These are phyloP conservation scores for Quadriops clusia DNA, from an alignment of 2,888 invertebrate species.

Conservation along the genomic window DNA sequence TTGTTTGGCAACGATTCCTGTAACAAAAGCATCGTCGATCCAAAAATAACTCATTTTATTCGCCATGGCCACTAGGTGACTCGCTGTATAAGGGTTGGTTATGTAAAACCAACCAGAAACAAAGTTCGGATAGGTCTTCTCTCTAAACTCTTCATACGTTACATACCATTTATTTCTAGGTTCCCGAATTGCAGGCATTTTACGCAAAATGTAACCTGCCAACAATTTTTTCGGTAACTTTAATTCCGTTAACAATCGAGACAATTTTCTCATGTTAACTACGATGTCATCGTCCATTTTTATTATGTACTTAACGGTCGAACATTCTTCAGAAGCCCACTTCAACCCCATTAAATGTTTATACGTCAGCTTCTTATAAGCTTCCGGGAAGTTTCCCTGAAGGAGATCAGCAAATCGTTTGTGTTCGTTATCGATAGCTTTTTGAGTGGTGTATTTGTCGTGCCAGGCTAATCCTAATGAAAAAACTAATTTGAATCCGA, in stretches of 20 bases:
- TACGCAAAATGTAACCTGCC: slow-evolving; percentile 55
- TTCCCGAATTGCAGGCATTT: slow-evolving; percentile 51
- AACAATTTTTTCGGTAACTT: slow-evolving; percentile 36
- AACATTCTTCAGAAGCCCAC: slow-evolving; percentile 58
- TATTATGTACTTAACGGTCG: slow-evolving; percentile 49
- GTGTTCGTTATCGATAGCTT: slow-evolving; percentile 49
- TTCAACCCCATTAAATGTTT: slow-evolving; percentile 73
- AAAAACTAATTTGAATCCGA: slow-evolving; percentile 55
- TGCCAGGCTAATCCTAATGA: slow-evolving; percentile 48
- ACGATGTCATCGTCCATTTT: slow-evolving; percentile 78
- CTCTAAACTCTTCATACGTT: slow-evolving; percentile 49
- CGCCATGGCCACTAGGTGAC: slow-evolving; percentile 44
- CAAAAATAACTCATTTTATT: slow-evolving; percentile 61
- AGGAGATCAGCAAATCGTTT: slow-evolving; percentile 54
- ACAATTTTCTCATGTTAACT: slow-evolving; percentile 51
- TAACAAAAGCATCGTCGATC: slow-evolving; percentile 84
- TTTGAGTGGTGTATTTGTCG: slow-evolving; percentile 44
- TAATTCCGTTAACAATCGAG: slow-evolving; percentile 35
- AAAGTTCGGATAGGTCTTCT: slow-evolving; percentile 56
- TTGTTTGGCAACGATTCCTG: slow-evolving; percentile 59
- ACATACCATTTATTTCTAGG: slow-evolving; percentile 73
- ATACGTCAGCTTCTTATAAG: slow-evolving; percentile 68
- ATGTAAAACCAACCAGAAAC: slow-evolving; percentile 78
- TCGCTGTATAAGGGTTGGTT: slow-evolving; percentile 53
- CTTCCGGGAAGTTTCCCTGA: slow-evolving; percentile 66